Evolutionary conservation across 2,113 vertebrate species (phyloP).

Genomic region (Nyctibius bracteatus): DNA sequence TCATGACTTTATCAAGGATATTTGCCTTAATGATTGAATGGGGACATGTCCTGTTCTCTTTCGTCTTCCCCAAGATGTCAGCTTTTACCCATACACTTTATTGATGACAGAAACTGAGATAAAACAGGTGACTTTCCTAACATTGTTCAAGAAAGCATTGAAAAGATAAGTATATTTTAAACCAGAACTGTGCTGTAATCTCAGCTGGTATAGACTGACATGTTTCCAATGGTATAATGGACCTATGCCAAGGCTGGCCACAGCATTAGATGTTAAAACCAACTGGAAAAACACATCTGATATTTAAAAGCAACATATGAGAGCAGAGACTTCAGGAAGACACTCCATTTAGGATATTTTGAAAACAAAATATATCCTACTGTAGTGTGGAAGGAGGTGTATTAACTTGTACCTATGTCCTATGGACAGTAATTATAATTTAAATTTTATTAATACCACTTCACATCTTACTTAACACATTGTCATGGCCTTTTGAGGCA

Average conservation of each 20-base stretch:
- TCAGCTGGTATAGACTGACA: constrained; percentile 9
- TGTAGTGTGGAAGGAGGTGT: background rate
- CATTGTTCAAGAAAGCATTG: background rate
- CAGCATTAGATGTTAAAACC: constrained; percentile 36
- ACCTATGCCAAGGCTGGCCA: constrained; percentile 34
- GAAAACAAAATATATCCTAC: background rate
- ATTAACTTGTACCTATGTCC: background rate
- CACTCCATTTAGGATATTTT: background rate
- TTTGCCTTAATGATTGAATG: background rate
- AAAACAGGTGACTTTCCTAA: background rate
- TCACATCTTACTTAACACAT: background rate
- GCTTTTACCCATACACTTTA: background rate
- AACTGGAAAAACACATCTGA: constrained; percentile 18
- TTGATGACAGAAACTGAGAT: background rate
- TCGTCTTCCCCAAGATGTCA: background rate
- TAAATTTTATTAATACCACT: background rate
- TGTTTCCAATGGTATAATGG: background rate
- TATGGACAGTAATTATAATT: background rate
- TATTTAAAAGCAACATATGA: constrained; percentile 39
- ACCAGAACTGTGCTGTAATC: background rate
- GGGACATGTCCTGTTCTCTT: background rate
- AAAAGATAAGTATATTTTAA: background rate
- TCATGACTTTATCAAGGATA: background rate
- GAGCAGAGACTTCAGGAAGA: background rate
- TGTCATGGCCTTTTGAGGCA: background rate